A percentile compares a stretch with the other conserved stretches of the same genome.
Conservation (phyloP, 1,140 invertebrate genomes). For the Neuroterus valhalla region DNA sequence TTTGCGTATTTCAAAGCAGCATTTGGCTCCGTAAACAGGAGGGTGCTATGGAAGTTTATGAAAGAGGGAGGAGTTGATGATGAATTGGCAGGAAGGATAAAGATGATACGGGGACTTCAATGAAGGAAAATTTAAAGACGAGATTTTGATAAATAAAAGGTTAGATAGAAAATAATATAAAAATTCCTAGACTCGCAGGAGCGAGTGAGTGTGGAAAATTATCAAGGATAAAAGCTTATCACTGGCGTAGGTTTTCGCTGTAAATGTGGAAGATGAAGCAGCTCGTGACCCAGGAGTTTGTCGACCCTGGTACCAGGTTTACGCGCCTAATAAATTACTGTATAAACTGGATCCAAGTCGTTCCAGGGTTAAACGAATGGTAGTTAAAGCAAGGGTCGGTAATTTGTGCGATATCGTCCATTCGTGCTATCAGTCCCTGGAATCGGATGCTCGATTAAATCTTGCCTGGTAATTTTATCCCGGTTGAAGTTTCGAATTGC, state of each 20-base stretch:
- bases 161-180: conserved; percentile 18
- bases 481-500: conserved; percentile 64
- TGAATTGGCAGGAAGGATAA: too few relatives aligned
- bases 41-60: too few relatives aligned
- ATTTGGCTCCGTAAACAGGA: too few relatives aligned
- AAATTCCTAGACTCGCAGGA: conserved; percentile 23
- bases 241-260: conserved; percentile 39
- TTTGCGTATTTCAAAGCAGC: too few relatives aligned
- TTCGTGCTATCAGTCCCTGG: conserved; percentile 63
- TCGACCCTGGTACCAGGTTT: conserved; percentile 61
- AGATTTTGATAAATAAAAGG: not conserved
- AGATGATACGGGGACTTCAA: too few relatives aligned
- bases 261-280: conserved; percentile 47
- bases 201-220: conserved; percentile 39
- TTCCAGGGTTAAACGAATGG: conserved; percentile 55
- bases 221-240: conserved; percentile 15
- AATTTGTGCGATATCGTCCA: conserved; percentile 70
- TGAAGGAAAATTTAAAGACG: too few relatives aligned
- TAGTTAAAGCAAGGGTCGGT: conserved; percentile 59
- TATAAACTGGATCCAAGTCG: conserved; percentile 66
- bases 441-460: conserved; percentile 65
- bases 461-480: conserved; percentile 68
- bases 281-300: conserved; percentile 54
- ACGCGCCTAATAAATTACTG: conserved; percentile 69
- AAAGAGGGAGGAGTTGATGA: too few relatives aligned